Conservation (phyloP, 2,113 vertebrate species). For the Quiscalus mexicanus region DNA sequence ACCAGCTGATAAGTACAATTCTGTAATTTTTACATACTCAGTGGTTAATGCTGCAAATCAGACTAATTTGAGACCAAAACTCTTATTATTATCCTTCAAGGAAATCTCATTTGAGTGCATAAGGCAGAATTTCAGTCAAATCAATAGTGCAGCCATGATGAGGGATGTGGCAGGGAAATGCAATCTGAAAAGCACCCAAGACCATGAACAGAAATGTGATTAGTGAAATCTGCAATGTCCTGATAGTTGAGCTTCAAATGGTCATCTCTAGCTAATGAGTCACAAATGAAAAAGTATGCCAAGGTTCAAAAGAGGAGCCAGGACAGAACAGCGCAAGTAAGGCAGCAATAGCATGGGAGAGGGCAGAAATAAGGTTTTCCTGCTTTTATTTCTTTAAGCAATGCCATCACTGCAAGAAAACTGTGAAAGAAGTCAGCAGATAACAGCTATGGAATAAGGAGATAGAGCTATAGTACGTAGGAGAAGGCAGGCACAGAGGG, state of each 20-base stretch:
- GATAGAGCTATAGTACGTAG: background rate
- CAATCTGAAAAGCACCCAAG: background rate
- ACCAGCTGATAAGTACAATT: background rate
- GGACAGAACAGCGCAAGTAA: background rate
- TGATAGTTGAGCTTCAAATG: background rate
- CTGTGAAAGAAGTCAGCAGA: background rate
- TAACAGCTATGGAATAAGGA: background rate
- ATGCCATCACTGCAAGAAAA: background rate
- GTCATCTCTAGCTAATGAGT: background rate
- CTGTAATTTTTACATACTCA: background rate
- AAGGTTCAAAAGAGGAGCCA: background rate
- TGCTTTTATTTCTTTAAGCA: background rate
- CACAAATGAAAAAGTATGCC: background rate
- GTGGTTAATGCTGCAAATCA: background rate
- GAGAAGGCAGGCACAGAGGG: background rate
- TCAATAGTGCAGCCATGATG: background rate
- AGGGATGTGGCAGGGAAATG: background rate
- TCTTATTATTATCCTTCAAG: background rate
- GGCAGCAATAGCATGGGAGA: background rate
- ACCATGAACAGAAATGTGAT: background rate
- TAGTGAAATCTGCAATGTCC: background rate
- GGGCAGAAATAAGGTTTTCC: background rate
- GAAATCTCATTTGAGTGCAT: background rate
- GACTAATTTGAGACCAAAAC: background rate
- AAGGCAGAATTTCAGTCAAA: background rate